Evolutionary conservation across 2,888 invertebrate species (phyloP), one percentile per base, ranked within the genome.

Genomic region (Thera britannica): DNA sequence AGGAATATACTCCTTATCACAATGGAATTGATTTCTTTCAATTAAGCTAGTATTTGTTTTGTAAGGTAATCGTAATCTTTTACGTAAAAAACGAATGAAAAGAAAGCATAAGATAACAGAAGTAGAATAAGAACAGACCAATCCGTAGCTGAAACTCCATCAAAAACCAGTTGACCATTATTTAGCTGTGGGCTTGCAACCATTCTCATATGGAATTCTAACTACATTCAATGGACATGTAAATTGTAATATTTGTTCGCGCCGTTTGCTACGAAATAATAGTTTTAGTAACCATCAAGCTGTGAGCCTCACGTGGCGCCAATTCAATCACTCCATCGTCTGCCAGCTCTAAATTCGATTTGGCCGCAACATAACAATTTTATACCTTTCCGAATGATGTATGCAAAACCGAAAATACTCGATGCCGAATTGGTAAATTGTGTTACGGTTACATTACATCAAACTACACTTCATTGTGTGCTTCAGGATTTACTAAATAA

Each of bases 321-420:
- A 56, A 65, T 23, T 59, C 59, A 38, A 65, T 60, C 56, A 58
- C 44, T 64, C 23, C 38, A 54, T 55, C 58, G 48, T 38, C 44
- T 56, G 62, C 62, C 56, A 49, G 56, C 58, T 60, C 51, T 56
- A 41, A 65, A 65, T 60, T 51, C 65, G 38, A 65, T 56, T 60
- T 34, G 60, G n/a, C 49, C n/a, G 11, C 41, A 54, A 44, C 61
- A 54, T 57, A 65, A 55, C 54, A 49, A 35, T 65, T 65, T 65
- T 56, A 65, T 65, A 41, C 60, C 54, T 48, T 48, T 56, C 55
- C 38, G 23, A 41, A 54, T 64, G 38, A 62, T 44, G n/a, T 38
- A 56, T 63, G 55, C 49, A 35, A 34, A 62, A 67, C 65, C 49
- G 58, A 65, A 65, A 70, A 66, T 66, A 70, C 65, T 65, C 59